Evolutionary conservation across 2,888 invertebrate genomes (phyloP).

Genomic region (Eubasilissa splendida): DNA sequence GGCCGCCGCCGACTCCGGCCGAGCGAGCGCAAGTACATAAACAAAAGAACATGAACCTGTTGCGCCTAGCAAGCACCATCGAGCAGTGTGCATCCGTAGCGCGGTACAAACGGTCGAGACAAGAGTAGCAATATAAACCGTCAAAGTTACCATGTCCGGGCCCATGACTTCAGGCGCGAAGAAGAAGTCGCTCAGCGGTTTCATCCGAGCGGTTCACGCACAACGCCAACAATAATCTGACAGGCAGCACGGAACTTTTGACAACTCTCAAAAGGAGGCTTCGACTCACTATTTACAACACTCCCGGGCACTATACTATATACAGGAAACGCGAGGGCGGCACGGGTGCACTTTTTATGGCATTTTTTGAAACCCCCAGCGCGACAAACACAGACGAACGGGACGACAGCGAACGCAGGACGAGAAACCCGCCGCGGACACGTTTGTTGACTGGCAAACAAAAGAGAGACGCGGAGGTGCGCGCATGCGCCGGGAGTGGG

Average conservation of each 20-base stretch:
- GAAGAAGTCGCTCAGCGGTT: constrained; percentile 80
- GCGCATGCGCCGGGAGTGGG: constrained; percentile 66
- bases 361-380: constrained; percentile 7
- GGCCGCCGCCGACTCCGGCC: constrained; percentile 40
- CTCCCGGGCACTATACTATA: constrained; percentile 49
- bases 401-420: constrained; percentile 44
- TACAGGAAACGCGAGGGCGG: constrained; percentile 52
- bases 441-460: constrained; percentile 73
- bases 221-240: constrained; percentile 46
- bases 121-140: background rate
- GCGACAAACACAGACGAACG: constrained; percentile 10
- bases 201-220: constrained; percentile 69
- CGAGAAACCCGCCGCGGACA: constrained; percentile 63
- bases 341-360: constrained; percentile 49
- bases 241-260: constrained; percentile 46
- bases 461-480: constrained; percentile 71
- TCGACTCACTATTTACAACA: constrained; percentile 34
- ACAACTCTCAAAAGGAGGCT: background rate
- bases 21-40: constrained; percentile 17
- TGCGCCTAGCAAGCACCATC: constrained; percentile 46
- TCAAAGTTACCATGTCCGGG: constrained; percentile 81
- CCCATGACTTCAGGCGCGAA: constrained; percentile 84
- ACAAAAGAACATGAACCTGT: constrained; percentile 54
- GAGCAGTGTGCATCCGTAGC: background rate
- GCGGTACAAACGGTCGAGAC: background rate